Base-by-base conservation (phyloP, 2,888 invertebrate species). In the Galeruca laticollis region DNA sequence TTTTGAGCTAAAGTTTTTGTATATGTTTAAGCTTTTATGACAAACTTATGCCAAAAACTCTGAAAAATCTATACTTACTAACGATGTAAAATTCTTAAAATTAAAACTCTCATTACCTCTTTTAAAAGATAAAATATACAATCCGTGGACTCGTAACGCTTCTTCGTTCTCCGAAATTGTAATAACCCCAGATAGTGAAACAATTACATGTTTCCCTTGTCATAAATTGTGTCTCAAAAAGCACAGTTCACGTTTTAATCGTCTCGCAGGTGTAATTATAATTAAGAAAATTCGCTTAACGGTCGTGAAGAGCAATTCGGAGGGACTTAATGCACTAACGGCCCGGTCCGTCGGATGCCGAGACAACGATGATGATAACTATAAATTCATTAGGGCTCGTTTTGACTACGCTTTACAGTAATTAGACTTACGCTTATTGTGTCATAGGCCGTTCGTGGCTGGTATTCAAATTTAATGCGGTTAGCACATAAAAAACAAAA, bases 361-460 rank as follows among this genome's bases (percentile, higher is more conserved):
- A 63, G 63, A 73, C 70, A 74, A 77, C 78, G 75, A 77, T 77
- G 78, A 76, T 76, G 78, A 80, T 79, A 78, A 79, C 80, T 78
- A 79, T 80, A 80, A 80, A 80, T 80, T 80, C 78, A 80, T 80
- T 80, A 80, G 77, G 74, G 75, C 72, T 72, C 75, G 74, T 76
- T 80, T 78, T 79, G 78, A 80, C 77, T 78, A 79, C 79, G 78
- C 78, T 78, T 72, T 72, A 75, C 73, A 75, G 75, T 78, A 79
- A 80, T 80, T 80, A 79, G 76, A 75, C 77, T 79, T 75, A 79
- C 78, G 79, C 78, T 80, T 80, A 79, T 78, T 72, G 72, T 75
- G 71, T 74, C 74, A 26, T 33, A 47, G 49, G 51, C 56, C 56
- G 15, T 57, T 57, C 35, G 33, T 57, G 56, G 56, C 35, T 15